phyloP scores from a whole-genome alignment of 2,888 invertebrate species.

The Gonocerus acuteangulatus region DNA sequence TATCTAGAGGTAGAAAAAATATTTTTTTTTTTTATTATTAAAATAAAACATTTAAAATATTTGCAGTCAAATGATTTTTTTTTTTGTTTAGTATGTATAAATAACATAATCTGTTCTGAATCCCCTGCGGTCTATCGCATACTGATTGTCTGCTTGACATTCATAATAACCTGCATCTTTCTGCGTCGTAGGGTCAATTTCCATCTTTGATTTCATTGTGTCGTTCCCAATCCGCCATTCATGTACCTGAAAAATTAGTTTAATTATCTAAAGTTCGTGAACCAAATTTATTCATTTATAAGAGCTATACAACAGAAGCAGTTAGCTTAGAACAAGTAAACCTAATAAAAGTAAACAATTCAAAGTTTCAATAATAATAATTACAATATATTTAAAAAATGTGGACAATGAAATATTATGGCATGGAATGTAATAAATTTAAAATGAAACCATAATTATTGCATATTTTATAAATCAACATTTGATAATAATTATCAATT shows the following conservation, averaged over 20 bases:
- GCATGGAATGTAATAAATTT: no score
- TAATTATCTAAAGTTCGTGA: no score
- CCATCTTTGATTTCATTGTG: constrained; percentile 63
- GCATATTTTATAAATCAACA: no score
- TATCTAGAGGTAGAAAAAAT: not conserved
- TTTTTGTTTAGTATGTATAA: constrained; percentile 37
- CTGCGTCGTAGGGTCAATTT: constrained; percentile 65
- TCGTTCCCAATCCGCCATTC: constrained; percentile 59
- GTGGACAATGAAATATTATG: no score
- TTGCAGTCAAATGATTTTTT: not conserved
- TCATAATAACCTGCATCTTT: constrained; percentile 65
- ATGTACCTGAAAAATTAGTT: constrained; percentile 49
- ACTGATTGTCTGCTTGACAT: constrained; percentile 65
- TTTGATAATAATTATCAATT: no score
- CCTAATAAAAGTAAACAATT: no score
- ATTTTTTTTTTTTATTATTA: not conserved
- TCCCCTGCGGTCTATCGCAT: constrained; percentile 58
- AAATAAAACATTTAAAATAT: not conserved
- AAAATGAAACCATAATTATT: no score
- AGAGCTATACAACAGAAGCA: no score
- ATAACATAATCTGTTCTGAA: constrained; percentile 54
- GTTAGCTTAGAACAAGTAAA: no score
- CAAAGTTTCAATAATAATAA: no score
- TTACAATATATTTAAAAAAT: no score
- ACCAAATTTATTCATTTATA: no score